Evolutionary conservation across 1,140 invertebrate species (phyloP).

Genomic region (Orchestia grillus): DNA sequence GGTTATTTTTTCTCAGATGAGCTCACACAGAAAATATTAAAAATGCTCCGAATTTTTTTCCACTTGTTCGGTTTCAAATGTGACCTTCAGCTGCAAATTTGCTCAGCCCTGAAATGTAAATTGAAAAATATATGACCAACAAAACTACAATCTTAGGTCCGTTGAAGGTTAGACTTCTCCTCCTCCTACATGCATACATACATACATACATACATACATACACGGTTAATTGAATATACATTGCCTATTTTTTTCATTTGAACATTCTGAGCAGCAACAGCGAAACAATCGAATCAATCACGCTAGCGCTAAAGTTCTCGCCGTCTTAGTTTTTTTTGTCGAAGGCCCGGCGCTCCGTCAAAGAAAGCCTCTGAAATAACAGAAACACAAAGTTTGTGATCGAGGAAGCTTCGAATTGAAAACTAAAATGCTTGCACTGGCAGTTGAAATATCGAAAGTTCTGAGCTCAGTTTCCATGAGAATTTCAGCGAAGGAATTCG

Average conservation of each 20-base stretch:
- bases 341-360: neutral
- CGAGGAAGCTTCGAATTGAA: neutral
- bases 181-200: no score
- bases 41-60: no score
- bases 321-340: neutral
- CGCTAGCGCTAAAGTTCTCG: neutral
- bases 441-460: constrained; percentile 9
- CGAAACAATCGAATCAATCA: neutral
- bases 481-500: neutral
- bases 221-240: no score
- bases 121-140: no score
- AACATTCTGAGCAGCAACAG: neutral
- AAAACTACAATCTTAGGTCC: no score
- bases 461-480: neutral
- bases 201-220: no score
- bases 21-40: no score
- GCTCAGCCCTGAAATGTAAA: no score
- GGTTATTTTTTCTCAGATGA: no score
- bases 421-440: neutral
- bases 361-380: neutral
- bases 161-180: no score
- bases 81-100: no score
- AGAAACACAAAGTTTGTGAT: neutral
- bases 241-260: neutral
- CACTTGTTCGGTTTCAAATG: no score